Evolutionary conservation across 2,888 invertebrate genomes (phyloP).

Genomic region (Drosophila stalkeri): DNA sequence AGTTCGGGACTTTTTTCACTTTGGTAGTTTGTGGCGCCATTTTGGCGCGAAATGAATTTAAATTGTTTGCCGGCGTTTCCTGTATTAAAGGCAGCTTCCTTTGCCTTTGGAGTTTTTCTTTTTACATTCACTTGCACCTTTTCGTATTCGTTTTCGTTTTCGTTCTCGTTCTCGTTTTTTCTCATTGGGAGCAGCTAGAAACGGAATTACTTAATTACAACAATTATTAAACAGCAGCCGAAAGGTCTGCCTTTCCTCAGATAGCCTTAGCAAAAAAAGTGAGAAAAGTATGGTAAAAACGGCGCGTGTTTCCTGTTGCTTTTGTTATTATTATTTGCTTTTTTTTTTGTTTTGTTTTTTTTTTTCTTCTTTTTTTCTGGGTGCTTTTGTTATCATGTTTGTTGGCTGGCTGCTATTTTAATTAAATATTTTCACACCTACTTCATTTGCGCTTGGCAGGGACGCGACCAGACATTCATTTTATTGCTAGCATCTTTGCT

Average conservation of each 20-base stretch:
- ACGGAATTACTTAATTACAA: constrained; percentile 83
- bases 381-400: constrained; percentile 45
- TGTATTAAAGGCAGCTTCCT: constrained; percentile 70
- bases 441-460: constrained; percentile 63
- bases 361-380: constrained; percentile 4
- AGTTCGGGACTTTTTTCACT: constrained; percentile 39
- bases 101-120: constrained; percentile 26
- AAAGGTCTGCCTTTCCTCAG: constrained; percentile 57
- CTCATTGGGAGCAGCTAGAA: constrained; percentile 36
- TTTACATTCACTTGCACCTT: constrained; percentile 55
- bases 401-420: constrained; percentile 74
- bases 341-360: constrained; percentile 6
- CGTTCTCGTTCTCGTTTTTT: not conserved
- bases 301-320: constrained; percentile 53
- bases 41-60: constrained; percentile 79
- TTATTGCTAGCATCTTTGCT: constrained; percentile 20
- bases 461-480: constrained; percentile 34
- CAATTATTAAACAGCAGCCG: constrained; percentile 80
- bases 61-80: constrained; percentile 77
- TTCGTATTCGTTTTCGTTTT: constrained; percentile 3
- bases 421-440: constrained; percentile 83
- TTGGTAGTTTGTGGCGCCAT: constrained; percentile 79
- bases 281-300: constrained; percentile 26
- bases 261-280: constrained; percentile 9
- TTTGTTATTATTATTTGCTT: constrained; percentile 42